Evolutionary conservation across 2,113 vertebrate genomes (phyloP).

Genomic region (Chionomys nivalis): DNA sequence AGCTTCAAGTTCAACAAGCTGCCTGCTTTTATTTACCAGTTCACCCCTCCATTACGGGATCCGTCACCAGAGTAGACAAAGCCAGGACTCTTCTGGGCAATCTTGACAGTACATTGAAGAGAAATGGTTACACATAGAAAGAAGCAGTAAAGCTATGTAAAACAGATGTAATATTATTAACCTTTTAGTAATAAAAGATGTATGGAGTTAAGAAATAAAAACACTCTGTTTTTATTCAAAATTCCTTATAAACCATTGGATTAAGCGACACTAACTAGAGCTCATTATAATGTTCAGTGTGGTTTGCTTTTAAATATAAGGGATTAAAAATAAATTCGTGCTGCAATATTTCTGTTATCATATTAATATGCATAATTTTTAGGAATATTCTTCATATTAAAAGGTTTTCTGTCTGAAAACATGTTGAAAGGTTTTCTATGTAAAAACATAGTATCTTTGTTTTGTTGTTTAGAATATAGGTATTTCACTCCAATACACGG

Average conservation of each 20-base stretch:
- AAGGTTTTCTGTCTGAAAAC: not conserved
- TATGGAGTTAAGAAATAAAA: slow-evolving; percentile 33
- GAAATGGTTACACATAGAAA: not conserved
- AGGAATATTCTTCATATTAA: not conserved
- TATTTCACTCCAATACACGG: not conserved
- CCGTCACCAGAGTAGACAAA: not conserved
- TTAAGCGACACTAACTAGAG: not conserved
- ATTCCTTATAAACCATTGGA: not conserved
- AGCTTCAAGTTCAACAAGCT: not conserved
- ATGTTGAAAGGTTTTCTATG: not conserved
- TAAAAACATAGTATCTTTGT: not conserved
- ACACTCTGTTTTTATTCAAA: not conserved
- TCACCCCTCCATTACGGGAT: not conserved
- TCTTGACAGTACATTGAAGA: slow-evolving; percentile 6
- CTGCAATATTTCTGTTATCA: not conserved
- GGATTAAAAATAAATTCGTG: not conserved
- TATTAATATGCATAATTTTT: not conserved
- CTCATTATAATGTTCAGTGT: not conserved
- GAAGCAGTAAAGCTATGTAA: not conserved
- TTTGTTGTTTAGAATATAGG: slow-evolving; percentile 3
- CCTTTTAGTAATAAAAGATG: not conserved
- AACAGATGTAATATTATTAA: not conserved
- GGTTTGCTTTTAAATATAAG: slow-evolving; percentile 30
- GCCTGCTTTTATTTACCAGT: not conserved
- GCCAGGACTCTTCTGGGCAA: not conserved